phyloP scores from a whole-genome alignment of 1,140 invertebrate genomes.

The Leptinotarsa texana region DNA sequence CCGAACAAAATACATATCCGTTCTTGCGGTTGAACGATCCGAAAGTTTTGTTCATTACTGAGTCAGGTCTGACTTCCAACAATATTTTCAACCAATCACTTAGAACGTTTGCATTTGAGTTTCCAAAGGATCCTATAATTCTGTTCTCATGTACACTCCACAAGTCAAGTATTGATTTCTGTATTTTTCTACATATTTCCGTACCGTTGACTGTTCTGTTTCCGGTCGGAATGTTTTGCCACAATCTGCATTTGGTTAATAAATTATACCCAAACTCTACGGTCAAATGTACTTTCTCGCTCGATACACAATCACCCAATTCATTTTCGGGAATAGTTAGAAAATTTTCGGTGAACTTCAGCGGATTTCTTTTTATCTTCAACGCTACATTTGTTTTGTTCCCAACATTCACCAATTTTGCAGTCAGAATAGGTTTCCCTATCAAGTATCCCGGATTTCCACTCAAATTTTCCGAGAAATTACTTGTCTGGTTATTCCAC shows the following conservation, averaged over 20 bases:
- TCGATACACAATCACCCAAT: slow-evolving; percentile 54
- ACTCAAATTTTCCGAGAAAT: slow-evolving; percentile 58
- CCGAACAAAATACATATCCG: slow-evolving; percentile 38
- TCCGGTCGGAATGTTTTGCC: slow-evolving; percentile 38
- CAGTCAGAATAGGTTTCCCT: slow-evolving; percentile 66
- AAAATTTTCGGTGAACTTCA: slow-evolving; percentile 48
- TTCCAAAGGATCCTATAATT: slow-evolving; percentile 63
- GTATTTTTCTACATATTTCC: slow-evolving; percentile 56
- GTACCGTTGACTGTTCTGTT: slow-evolving; percentile 52
- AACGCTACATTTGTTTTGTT: slow-evolving; percentile 29
- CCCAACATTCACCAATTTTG: slow-evolving; percentile 45
- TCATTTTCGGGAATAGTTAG: slow-evolving; percentile 56
- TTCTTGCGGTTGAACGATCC: slow-evolving; percentile 58
- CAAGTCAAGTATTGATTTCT: slow-evolving; percentile 56
- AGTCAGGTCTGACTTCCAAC: slow-evolving; percentile 49
- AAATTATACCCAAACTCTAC: slow-evolving; percentile 60
- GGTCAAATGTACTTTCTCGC: slow-evolving; percentile 49
- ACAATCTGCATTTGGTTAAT: slow-evolving; percentile 55
- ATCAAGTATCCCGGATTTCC: slow-evolving; percentile 71
- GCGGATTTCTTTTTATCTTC: slow-evolving; percentile 27
- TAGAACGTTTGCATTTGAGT: slow-evolving; percentile 56
- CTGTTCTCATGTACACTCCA: slow-evolving; percentile 53
- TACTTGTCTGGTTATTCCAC: slow-evolving; percentile 55
- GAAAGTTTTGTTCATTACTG: slow-evolving; percentile 51
- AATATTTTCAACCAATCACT: slow-evolving; percentile 64